Conservation (phyloP, 2,888 invertebrate species). For the Polyommatus icarus region DNA sequence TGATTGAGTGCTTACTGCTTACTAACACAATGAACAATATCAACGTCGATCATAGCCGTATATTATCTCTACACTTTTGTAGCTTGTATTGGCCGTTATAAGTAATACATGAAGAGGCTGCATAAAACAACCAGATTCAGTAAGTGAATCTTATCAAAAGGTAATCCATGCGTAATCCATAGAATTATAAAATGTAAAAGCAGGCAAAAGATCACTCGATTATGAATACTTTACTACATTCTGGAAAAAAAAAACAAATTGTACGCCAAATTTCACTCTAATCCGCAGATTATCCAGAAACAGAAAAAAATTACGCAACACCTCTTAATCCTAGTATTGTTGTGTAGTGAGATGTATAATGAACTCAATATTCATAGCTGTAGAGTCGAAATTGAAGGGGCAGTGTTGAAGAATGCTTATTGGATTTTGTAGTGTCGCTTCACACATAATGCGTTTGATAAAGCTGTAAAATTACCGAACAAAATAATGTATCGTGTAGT, state of each 20-base stretch:
- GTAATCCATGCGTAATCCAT: background rate
- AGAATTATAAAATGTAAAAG: constrained; percentile 18
- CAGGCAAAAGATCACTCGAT: constrained; percentile 22
- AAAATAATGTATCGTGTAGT: no score
- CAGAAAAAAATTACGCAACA: constrained; percentile 32
- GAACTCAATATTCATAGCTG: background rate
- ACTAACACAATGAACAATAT: no score
- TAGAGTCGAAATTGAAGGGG: constrained; percentile 22
- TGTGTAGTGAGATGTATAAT: background rate
- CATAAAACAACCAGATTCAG: background rate
- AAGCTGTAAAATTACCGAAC: no score
- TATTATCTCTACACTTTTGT: no score
- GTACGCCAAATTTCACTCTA: constrained; percentile 14
- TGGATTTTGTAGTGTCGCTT: constrained; percentile 19
- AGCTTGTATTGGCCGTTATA: no score
- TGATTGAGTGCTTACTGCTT: no score
- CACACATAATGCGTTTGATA: background rate
- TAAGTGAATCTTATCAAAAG: background rate
- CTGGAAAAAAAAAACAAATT: constrained; percentile 29
- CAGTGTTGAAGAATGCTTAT: constrained; percentile 3
- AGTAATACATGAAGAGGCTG: no score
- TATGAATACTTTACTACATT: constrained; percentile 6
- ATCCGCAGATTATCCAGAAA: constrained; percentile 18
- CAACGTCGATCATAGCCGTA: no score
- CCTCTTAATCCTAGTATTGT: constrained; percentile 37